Base-by-base conservation (phyloP, 92 coral and sea anemone species). In the Heteractis magnifica region DNA sequence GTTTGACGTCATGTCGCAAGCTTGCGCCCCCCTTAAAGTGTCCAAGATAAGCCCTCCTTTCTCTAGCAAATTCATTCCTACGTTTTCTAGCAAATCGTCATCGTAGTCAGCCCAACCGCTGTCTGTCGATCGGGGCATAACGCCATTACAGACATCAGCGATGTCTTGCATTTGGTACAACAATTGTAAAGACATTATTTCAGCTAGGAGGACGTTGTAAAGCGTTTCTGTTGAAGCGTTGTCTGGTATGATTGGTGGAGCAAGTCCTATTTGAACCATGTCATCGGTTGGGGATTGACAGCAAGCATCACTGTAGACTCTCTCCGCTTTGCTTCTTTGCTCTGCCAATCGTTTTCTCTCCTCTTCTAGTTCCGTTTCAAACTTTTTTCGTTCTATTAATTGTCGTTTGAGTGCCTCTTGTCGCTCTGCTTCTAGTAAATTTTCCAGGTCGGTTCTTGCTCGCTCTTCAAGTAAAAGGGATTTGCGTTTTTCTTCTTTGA, bases 111-210 rank as follows among this genome's bases (percentile, higher is more conserved):
- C 90, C 86, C 98, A 94, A 59, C 98, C 95, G 59, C 98, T 91
- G 91, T 94, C 98, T 77, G 95, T 94, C 76, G 98, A 89, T 77
- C 87, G 79, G 15, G 86, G 87, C 20, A 92, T 79, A 53, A 85
- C 92, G 7, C 75, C 83, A 80, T 82, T 84, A 72, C 95, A 94
- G 10, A 94, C 94, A 51, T 89, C 92, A 5, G 98, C 93, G 65
- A 94, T 88, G 75, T 92, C 98, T 81, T 94, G 98, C 92, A 94
- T 94, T 78, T 94, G 98, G 83, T 94, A 94, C 51, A 94, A 84
- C 75, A 94, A 65, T 78, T 94, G 98, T 8, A 94, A 90, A 62
- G 98, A 94, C 98, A 94, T 94, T 23, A 94, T 94, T 87, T 94
- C 98, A 21, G 98, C 98, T 12, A 94, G 86, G 26, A 94, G 83